Evolutionary conservation across 2,888 invertebrate genomes (phyloP), one percentile per base, ranked within the genome.

Genomic region (Gastrophysa polygoni): DNA sequence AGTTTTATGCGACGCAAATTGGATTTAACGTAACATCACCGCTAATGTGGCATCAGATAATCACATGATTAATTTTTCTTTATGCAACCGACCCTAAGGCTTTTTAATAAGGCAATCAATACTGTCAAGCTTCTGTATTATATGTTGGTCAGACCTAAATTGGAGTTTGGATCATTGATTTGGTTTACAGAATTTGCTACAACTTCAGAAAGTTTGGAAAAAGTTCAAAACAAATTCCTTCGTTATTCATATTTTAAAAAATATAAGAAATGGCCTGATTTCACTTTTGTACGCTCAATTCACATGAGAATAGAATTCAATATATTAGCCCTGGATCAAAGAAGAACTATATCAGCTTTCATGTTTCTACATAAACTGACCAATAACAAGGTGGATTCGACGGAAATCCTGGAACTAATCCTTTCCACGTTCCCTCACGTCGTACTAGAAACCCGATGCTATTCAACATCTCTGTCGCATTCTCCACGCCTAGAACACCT

Each of bases 61-160:
- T n/a, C n/a, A n/a, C n/a, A n/a, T n/a, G n/a, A n/a, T n/a, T n/a
- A n/a, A n/a, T n/a, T n/a, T n/a, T n/a, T n/a, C n/a, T n/a, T n/a
- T n/a, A n/a, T n/a, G n/a, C n/a, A n/a, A n/a, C n/a, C n/a, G n/a
- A n/a, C n/a, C n/a, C n/a, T n/a, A n/a, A n/a, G n/a, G n/a, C n/a
- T n/a, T n/a, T n/a, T n/a, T 16, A 38, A 38, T 38, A 16, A 11
- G 38, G 10, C 38, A 38, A 38, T 47, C 11, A 47, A 11, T 47
- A 47, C 47, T 18, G 47, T 47, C 21, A 38, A 38, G 10, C n/a
- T 38, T 3, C 38, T 47, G 18, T 47, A 47, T 47, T 47, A 47
- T 47, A 47, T 20, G 47, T 47, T 47, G 47, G 46, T 47, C 18
- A 47, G 47, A 47, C 20, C 47, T 11, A 20, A 47, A 47, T 47